These are phyloP conservation scores for Eilema sororculum DNA, from an alignment of 2,888 invertebrate species.

Conservation along the genomic window DNA sequence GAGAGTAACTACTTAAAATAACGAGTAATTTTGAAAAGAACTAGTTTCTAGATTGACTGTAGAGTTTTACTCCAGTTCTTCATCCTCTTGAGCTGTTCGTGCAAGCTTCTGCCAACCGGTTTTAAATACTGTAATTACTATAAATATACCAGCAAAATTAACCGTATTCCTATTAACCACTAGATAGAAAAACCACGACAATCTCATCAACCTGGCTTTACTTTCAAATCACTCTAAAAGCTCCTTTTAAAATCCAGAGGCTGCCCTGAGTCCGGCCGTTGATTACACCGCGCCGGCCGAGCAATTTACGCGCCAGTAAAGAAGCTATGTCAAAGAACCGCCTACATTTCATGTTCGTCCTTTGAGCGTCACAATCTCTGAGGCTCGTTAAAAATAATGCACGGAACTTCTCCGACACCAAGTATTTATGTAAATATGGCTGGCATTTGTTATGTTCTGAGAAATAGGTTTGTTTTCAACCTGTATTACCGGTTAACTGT, in stretches of 20 bases:
- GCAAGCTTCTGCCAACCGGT: background rate
- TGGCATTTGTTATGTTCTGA: slow-evolving; percentile 15
- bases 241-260: slow-evolving; percentile 20
- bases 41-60: too few relatives aligned
- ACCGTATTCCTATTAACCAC: background rate
- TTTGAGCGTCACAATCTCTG: slow-evolving; percentile 40
- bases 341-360: slow-evolving; percentile 31
- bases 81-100: background rate
- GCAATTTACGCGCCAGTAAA: slow-evolving; percentile 42
- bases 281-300: slow-evolving; percentile 34
- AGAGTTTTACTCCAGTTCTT: too few relatives aligned
- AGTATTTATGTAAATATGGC: slow-evolving; percentile 30
- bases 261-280: slow-evolving; percentile 33
- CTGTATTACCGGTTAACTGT: background rate
- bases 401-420: slow-evolving; percentile 17
- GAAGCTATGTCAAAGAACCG: slow-evolving; percentile 45
- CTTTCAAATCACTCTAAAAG: slow-evolving; percentile 9
- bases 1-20: too few relatives aligned
- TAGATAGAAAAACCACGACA: background rate
- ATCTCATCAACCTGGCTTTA: slow-evolving; percentile 9
- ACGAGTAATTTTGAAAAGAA: too few relatives aligned
- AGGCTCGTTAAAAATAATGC: slow-evolving; percentile 43
- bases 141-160: background rate
- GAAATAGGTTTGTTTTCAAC: slow-evolving; percentile 1
- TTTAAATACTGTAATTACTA: background rate